Evolutionary conservation across 1,140 invertebrate genomes (phyloP).

Genomic region (Leptoteleia sp.): DNA sequence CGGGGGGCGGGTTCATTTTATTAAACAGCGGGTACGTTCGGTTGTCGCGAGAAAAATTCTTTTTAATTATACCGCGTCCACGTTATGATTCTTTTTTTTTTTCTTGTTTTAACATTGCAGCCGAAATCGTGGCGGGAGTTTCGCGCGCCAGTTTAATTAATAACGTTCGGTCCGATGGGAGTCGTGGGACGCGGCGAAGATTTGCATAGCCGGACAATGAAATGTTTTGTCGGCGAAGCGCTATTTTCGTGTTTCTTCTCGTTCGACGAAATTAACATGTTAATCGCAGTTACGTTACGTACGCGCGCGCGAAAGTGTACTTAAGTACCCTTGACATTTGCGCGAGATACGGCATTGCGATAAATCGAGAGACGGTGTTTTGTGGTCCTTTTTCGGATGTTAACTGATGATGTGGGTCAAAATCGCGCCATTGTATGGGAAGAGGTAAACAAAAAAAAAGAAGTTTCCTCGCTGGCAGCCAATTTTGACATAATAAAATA

Average conservation of each 20-base stretch:
- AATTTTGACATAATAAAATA: too few species aligned
- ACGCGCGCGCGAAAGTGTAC: background rate
- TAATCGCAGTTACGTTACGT: constrained; percentile 18
- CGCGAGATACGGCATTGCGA: constrained; percentile 4
- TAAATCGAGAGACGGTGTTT: too few species aligned
- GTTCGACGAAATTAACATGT: constrained; percentile 15
- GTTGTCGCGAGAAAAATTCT: constrained; percentile 18
- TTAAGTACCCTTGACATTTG: constrained; percentile 40
- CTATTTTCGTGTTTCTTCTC: constrained; percentile 1
- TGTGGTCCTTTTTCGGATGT: too few species aligned
- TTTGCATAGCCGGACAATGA: background rate
- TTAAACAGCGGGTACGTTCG: too few species aligned
- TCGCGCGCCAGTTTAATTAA: background rate
- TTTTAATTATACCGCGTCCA: constrained; percentile 1
- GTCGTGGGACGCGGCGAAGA: background rate
- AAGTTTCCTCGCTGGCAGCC: too few species aligned
- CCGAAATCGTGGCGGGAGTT: background rate
- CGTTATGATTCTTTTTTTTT: constrained; percentile 1
- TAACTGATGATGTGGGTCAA: too few species aligned
- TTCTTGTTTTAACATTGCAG: too few species aligned
- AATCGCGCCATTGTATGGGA: too few species aligned
- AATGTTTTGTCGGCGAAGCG: constrained; percentile 1
- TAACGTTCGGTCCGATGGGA: too few species aligned
- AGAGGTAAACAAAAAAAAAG: too few species aligned
- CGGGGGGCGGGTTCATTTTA: too few species aligned